These are phyloP conservation scores for Rhingia campestris DNA, from an alignment of 2,888 invertebrate genomes.

Conservation along the genomic window DNA sequence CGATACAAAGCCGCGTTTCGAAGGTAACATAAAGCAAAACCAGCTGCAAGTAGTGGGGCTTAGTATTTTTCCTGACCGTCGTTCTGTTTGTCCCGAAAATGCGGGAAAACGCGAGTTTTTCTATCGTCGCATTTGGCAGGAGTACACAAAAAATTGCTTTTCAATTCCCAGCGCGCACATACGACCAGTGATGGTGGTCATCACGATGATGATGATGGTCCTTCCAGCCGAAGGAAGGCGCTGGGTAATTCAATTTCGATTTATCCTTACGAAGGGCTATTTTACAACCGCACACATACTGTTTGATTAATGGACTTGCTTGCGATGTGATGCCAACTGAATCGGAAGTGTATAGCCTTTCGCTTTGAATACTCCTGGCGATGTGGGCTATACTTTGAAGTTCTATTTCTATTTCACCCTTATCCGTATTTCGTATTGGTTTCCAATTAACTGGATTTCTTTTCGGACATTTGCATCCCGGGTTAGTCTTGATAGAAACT, in stretches of 20 bases:
- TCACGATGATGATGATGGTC: constrained; percentile 23
- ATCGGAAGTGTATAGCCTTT: constrained; percentile 66
- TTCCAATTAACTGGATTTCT: constrained; percentile 71
- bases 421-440: constrained; percentile 42
- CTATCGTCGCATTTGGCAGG: not conserved
- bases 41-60: constrained; percentile 6
- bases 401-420: constrained; percentile 7
- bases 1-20: constrained; percentile 21
- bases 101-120: constrained; percentile 16
- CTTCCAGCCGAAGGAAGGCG: constrained; percentile 2
- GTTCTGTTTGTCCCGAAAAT: constrained; percentile 14
- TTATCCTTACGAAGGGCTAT: constrained; percentile 40
- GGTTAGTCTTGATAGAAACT: constrained; percentile 28
- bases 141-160: constrained; percentile 45
- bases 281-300: constrained; percentile 18
- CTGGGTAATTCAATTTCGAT: constrained; percentile 61
- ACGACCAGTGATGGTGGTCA: not conserved
- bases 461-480: constrained; percentile 39
- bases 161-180: constrained; percentile 28
- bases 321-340: constrained; percentile 11
- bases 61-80: not conserved
- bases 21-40: constrained; percentile 20
- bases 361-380: constrained; percentile 67
- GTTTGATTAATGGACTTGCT: constrained; percentile 63
- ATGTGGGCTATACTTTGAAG: not conserved